Evolutionary conservation across 2,888 invertebrate genomes (phyloP), one percentile per base, ranked within the genome.

Genomic region (Orthonychiurus folsomi): DNA sequence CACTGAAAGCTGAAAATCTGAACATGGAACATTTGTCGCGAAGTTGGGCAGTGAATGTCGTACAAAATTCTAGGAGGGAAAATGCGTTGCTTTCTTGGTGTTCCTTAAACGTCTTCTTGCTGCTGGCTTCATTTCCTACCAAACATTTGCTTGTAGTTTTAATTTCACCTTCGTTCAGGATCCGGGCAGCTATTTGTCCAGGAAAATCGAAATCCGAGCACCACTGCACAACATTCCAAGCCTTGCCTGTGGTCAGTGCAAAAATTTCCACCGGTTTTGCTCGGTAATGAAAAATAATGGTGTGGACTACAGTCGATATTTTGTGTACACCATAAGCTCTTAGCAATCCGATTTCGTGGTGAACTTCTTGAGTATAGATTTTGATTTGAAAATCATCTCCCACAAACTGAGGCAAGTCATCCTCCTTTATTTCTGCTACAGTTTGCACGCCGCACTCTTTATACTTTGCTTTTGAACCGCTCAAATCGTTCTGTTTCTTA

Each of bases 161-260:
- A 20, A 21, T 20, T n/a, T 52, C 21, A 5, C 52, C 52, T n/a
- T 52, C 52, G 20, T 20, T 52, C 20, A 52, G 52, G 21, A 52
- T 52, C 20, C 52, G 9, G 5, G 52, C 52, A 52, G 52, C 52
- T 3, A 52, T 21, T 52, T 52, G n/a, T 3, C 3, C 21, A 12
- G 52, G 52, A n/a, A 52, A 52, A 52, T 18, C n/a, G 20, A 20
- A 52, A 52, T 52, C 52, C 20, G 52, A 18, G 21, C n/a, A 52
- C 21, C 52, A 20, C 20, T 52, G 52, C 9, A 52, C 52, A 20
- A 52, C 52, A n/a, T 52, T 52, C 52, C 52, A 52, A 52, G 52
- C 52, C 21, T 52, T 9, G 3, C 52, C 52, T 52, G 52, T 52
- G 52, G 52, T 52, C n/a, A 52, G n/a, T 3, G 52, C 52, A 52